Evolutionary conservation across 2,888 invertebrate genomes (phyloP).

Genomic region (Minunthozetes semirufus): DNA sequence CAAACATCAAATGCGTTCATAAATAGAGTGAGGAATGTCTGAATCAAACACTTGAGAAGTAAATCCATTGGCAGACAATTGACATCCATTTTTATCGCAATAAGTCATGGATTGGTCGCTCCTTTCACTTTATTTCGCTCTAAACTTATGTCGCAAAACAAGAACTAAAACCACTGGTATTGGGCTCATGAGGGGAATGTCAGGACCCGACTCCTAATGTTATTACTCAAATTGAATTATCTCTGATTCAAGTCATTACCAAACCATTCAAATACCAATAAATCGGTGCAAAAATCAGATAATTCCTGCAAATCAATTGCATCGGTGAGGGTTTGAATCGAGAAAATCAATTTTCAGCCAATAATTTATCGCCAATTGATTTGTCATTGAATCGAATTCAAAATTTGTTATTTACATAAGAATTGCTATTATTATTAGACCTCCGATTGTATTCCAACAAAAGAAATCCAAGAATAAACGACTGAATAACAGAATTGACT

Average conservation of each 20-base stretch:
- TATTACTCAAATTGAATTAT: not conserved
- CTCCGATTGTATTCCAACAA: no score
- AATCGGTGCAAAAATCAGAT: not conserved
- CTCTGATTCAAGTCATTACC: conserved; percentile 1
- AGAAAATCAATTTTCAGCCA: no score
- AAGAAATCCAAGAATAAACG: no score
- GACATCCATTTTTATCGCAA: conserved; percentile 6
- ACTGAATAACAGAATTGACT: no score
- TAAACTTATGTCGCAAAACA: conserved; percentile 1
- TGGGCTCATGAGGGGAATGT: not conserved
- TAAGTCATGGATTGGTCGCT: not conserved
- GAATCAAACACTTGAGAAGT: not conserved
- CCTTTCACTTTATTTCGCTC: not conserved
- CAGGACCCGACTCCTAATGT: not conserved
- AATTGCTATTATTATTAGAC: no score
- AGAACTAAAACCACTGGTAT: not conserved
- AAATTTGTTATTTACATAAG: no score
- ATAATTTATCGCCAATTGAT: no score
- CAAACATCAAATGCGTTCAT: not conserved
- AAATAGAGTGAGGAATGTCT: not conserved
- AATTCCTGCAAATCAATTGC: not conserved
- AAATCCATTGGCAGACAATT: conserved; percentile 1
- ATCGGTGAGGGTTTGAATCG: no score
- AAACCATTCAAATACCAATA: conserved; percentile 6
- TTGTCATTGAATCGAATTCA: no score